A percentile compares a stretch with the other conserved stretches of the same genome.
These are phyloP conservation scores for Perodicticus potto DNA, from an alignment of 2,797 vertebrate genomes.

Conservation along the genomic window DNA sequence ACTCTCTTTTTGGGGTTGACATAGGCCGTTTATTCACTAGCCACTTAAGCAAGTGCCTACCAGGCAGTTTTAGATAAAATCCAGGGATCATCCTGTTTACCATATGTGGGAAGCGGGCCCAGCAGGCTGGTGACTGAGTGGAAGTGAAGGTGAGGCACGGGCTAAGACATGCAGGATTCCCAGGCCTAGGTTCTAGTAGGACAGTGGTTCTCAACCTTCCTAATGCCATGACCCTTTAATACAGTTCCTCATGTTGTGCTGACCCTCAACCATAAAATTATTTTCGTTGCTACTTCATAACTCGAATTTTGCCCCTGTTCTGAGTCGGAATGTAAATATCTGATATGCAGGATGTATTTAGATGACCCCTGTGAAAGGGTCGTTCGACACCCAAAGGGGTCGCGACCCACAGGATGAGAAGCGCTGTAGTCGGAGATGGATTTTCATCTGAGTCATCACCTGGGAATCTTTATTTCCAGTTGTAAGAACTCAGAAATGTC, in stretches of 20 bases:
- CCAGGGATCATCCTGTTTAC: not conserved
- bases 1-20: not conserved
- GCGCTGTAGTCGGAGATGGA: not conserved
- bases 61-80: not conserved
- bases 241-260: too few species aligned
- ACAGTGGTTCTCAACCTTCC: too few species aligned
- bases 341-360: too few species aligned
- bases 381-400: too few species aligned
- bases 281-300: too few species aligned
- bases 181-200: not conserved
- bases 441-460: not conserved
- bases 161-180: not conserved
- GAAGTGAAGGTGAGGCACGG: not conserved
- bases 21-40: not conserved
- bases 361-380: too few species aligned
- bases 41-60: not conserved
- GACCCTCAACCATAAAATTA: too few species aligned
- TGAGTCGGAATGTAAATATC: too few species aligned
- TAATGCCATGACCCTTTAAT: too few species aligned
- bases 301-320: too few species aligned
- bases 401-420: too few species aligned
- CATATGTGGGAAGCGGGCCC: not conserved
- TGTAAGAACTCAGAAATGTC: not conserved
- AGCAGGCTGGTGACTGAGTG: not conserved
- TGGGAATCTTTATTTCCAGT: not conserved